These are phyloP conservation scores for Xiphophorus maculatus DNA, from an alignment of 2,113 vertebrate species.

Conservation along the genomic window DNA sequence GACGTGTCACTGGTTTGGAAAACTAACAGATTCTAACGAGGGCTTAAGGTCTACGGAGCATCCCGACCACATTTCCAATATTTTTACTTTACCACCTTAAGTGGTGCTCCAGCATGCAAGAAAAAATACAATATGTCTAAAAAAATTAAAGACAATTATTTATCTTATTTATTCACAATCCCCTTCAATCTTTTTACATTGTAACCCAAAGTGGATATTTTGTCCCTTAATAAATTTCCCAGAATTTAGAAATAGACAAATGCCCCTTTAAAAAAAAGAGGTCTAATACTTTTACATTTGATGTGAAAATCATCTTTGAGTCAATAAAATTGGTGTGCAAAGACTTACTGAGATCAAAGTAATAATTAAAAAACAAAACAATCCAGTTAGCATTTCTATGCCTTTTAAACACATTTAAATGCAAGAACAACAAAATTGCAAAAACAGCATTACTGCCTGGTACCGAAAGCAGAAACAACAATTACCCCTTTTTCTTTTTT, in stretches of 20 bases:
- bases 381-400: not conserved
- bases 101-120: too few relatives aligned
- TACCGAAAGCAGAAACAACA: conserved; percentile 25
- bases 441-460: not conserved
- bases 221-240: conserved; percentile 18
- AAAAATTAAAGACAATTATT: not conserved
- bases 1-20: too few relatives aligned
- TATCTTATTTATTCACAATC: conserved; percentile 50
- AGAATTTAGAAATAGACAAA: conserved; percentile 1
- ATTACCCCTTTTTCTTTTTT: not conserved
- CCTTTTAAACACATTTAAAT: not conserved
- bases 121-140: too few relatives aligned
- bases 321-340: conserved; percentile 9
- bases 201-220: conserved; percentile 23
- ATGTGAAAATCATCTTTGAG: not conserved
- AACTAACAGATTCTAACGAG: not conserved
- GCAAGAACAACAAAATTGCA: not conserved
- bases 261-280: conserved; percentile 15
- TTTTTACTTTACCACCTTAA: not conserved
- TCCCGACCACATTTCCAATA: not conserved
- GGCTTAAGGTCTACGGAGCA: not conserved
- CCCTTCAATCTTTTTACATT: conserved; percentile 31
- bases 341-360: conserved; percentile 7
- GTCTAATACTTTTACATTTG: not conserved
- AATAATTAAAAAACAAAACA: not conserved